Evolutionary conservation across 1,140 invertebrate genomes (phyloP).

Genomic region (Neodiprion lecontei): DNA sequence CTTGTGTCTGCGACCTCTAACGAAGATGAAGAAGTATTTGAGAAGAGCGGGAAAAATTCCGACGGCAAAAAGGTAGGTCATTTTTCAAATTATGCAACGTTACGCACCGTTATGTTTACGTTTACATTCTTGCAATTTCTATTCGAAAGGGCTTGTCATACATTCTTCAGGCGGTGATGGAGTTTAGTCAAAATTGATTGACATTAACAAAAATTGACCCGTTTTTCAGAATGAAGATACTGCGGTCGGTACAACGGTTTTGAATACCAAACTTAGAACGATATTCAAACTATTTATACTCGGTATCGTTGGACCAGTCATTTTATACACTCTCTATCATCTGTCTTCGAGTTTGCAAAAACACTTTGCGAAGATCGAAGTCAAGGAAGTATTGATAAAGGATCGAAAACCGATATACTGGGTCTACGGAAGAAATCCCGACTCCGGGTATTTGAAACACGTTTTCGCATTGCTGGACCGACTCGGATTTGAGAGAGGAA

Average conservation of each 20-base stretch:
- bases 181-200: neutral
- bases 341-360: conserved; percentile 34
- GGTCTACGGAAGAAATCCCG: conserved; percentile 63
- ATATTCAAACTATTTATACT: conserved; percentile 39
- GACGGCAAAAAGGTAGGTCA: too few species aligned
- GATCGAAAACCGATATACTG: conserved; percentile 56
- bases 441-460: conserved; percentile 77
- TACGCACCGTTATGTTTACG: too few species aligned
- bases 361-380: conserved; percentile 25
- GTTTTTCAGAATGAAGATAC: neutral
- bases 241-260: conserved; percentile 17
- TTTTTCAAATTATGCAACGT: too few species aligned
- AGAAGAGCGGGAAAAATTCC: too few species aligned
- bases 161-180: too few species aligned
- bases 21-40: neutral
- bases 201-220: neutral
- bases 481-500: conserved; percentile 73
- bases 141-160: neutral
- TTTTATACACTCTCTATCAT: conserved; percentile 41
- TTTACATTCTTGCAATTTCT: too few species aligned
- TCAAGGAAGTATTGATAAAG: conserved; percentile 23
- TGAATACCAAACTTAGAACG: conserved; percentile 43
- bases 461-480: conserved; percentile 76
- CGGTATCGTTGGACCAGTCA: conserved; percentile 32
- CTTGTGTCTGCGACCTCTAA: neutral